Conservation (phyloP, 2,113 vertebrate species). For the Lepus timidus region DNA sequence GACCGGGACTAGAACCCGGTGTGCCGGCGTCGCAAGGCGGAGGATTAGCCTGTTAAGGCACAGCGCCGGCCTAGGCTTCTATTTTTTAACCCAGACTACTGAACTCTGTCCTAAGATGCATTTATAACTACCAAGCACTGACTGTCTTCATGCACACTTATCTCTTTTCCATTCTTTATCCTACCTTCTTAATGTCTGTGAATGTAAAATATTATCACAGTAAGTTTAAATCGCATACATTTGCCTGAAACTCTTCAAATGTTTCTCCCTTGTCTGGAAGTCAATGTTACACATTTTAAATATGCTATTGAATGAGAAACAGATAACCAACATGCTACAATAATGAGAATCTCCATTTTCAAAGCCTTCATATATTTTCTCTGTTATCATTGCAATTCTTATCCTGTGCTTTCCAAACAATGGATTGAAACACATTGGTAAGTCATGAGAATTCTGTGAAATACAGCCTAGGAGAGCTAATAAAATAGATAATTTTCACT, state of each 20-base stretch:
- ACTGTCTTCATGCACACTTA: background rate
- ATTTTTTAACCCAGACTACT: background rate
- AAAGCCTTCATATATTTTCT: constrained; percentile 48
- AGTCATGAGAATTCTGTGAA: constrained; percentile 58
- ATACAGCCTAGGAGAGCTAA: constrained; percentile 51
- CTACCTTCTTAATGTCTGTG: constrained; percentile 2
- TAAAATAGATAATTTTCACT: constrained; percentile 67
- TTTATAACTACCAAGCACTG: background rate
- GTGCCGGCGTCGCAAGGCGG: too few relatives aligned
- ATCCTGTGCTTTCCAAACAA: constrained; percentile 63
- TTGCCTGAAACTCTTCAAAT: constrained; percentile 17
- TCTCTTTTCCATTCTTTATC: constrained; percentile 28
- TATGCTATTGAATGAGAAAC: background rate
- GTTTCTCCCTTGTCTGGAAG: constrained; percentile 54
- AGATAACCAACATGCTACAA: constrained; percentile 12
- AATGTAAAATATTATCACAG: constrained; percentile 34
- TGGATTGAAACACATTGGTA: constrained; percentile 42
- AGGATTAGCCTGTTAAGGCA: too few relatives aligned
- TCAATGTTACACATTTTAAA: constrained; percentile 32
- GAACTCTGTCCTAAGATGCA: background rate
- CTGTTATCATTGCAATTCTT: constrained; percentile 53
- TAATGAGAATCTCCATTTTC: constrained; percentile 38
- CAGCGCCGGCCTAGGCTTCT: background rate
- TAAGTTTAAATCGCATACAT: constrained; percentile 17
- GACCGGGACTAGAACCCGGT: too few relatives aligned